phyloP scores from a whole-genome alignment of 2,113 vertebrate genomes.

The Accipiter cooperii region DNA sequence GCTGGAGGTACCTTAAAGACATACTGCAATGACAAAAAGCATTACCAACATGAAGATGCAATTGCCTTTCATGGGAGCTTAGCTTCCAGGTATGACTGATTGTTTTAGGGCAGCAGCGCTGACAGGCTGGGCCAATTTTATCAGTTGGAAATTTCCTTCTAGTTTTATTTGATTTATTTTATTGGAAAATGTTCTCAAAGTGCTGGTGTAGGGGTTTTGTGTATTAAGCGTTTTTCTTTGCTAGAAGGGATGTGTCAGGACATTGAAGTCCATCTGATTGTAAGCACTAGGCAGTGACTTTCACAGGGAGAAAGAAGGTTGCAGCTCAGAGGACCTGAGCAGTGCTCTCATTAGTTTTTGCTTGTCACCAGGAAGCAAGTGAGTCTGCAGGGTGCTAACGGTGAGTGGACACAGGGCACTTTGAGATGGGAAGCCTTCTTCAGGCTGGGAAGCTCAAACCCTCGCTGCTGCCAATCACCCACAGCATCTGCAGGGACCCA shows the following conservation, averaged over 20 bases:
- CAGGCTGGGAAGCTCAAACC: not conserved
- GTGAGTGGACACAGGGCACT: not conserved
- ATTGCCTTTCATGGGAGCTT: constrained; percentile 36
- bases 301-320: not conserved
- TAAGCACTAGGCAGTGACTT: constrained; percentile 22
- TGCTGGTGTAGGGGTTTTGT: not conserved
- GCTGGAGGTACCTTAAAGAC: constrained; percentile 27
- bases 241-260: not conserved
- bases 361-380: not conserved
- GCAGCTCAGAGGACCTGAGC: not conserved
- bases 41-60: not conserved
- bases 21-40: constrained; percentile 42
- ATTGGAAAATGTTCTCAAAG: not conserved
- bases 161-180: constrained; percentile 29
- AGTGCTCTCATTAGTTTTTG: not conserved
- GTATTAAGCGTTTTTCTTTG: not conserved
- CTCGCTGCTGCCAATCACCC: not conserved
- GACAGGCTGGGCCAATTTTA: constrained; percentile 2
- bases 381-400: not conserved
- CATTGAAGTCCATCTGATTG: not conserved
- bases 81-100: constrained; percentile 55
- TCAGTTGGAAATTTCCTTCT: not conserved
- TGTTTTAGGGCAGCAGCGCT: constrained; percentile 34
- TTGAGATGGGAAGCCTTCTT: not conserved
- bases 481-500: accelerated